phyloP scores from a whole-genome alignment of 2,113 vertebrate genomes.

The Castor canadensis region DNA sequence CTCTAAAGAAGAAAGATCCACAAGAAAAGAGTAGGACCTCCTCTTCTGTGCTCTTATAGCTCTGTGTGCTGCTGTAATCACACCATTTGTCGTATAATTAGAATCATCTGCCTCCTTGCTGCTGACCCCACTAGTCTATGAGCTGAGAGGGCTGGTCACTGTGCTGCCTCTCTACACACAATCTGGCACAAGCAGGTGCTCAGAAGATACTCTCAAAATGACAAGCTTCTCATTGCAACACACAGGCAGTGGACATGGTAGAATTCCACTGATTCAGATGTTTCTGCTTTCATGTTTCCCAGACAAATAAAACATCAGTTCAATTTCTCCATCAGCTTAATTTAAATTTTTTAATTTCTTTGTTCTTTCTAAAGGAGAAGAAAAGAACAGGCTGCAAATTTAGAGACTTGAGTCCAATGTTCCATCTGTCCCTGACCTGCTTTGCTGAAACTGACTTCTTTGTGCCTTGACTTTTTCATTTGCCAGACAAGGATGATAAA shows the following conservation, averaged over 20 bases:
- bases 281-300: neutral
- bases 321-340: neutral
- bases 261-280: neutral
- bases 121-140: neutral
- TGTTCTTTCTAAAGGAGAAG: neutral
- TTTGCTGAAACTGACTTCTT: conserved; percentile 14
- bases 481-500: neutral
- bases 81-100: neutral
- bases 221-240: neutral
- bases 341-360: neutral
- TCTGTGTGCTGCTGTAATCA: neutral
- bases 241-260: neutral
- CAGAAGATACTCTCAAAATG: neutral
- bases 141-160: neutral
- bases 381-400: neutral
- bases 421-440: neutral
- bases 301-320: neutral
- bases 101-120: neutral
- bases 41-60: neutral
- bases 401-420: neutral
- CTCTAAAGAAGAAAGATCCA: neutral
- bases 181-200: neutral
- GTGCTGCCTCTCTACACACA: neutral
- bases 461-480: neutral
- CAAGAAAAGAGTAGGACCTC: neutral